A percentile compares a stretch with the other conserved stretches of the same genome.
phyloP scores from a whole-genome alignment of 2,113 vertebrate species.

The Numenius arquata region DNA sequence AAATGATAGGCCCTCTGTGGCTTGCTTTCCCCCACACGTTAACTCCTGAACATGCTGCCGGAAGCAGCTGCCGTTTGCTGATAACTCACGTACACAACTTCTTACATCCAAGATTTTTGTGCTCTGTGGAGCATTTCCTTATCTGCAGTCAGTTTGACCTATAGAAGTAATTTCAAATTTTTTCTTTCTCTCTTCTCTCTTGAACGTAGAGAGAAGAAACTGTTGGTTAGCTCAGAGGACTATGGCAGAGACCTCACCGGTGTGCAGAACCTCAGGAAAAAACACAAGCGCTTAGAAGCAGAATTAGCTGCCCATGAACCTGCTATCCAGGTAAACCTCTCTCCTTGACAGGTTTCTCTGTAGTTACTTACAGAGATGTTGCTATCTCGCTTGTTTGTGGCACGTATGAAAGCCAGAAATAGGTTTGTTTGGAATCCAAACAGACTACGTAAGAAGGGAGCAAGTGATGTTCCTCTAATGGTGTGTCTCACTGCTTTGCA shows the following conservation, averaged over 20 bases:
- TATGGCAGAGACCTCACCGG: conserved; percentile 97
- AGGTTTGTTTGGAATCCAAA: background rate
- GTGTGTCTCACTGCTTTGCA: conserved; percentile 28
- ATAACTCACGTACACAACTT: background rate
- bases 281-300: conserved; percentile 96
- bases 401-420: background rate
- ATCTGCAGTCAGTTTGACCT: background rate
- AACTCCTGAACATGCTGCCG: background rate
- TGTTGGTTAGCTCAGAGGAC: conserved; percentile 96
- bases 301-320: conserved; percentile 95
- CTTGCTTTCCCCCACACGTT: background rate
- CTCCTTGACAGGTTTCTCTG: background rate
- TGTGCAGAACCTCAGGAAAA: conserved; percentile 98
- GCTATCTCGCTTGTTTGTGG: background rate
- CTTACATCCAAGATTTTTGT: background rate
- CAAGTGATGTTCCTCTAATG: background rate
- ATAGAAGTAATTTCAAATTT: background rate
- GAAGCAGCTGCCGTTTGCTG: background rate
- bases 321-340: conserved; percentile 87
- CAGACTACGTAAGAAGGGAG: background rate
- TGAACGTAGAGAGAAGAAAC: conserved; percentile 88
- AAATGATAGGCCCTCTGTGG: background rate
- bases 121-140: background rate
- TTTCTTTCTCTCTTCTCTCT: background rate
- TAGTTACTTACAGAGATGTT: background rate